A percentile compares a stretch with the other conserved stretches of the same genome.
phyloP scores from a whole-genome alignment of 1,140 invertebrate genomes.

The Drosophila mayri region DNA sequence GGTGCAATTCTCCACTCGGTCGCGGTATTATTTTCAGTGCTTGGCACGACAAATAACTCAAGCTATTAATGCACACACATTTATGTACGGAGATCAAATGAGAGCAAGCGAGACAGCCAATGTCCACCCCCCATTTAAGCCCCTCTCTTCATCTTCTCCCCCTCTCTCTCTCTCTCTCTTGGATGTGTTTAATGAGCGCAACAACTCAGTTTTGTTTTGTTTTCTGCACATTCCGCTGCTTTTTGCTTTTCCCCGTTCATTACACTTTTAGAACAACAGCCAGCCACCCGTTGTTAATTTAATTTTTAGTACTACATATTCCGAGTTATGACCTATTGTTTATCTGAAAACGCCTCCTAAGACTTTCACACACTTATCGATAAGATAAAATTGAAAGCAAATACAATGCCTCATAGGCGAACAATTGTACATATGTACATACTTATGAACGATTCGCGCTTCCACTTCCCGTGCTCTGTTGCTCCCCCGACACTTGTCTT shows the following conservation, averaged over 20 bases:
- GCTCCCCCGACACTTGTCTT: not conserved
- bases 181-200: slow-evolving; percentile 47
- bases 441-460: not conserved
- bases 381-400: slow-evolving; percentile 44
- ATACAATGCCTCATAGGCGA: slow-evolving; percentile 7
- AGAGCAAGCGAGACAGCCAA: slow-evolving; percentile 12
- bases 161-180: not conserved
- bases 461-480: not conserved
- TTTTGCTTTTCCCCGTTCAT: slow-evolving; percentile 30
- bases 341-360: slow-evolving; percentile 42
- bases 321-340: slow-evolving; percentile 41
- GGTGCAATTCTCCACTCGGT: slow-evolving; percentile 36
- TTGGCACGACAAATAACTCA: slow-evolving; percentile 39
- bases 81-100: slow-evolving; percentile 5
- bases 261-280: slow-evolving; percentile 21
- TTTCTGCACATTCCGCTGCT: slow-evolving; percentile 50
- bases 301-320: too few species aligned
- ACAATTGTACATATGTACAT: too few species aligned
- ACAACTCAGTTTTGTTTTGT: slow-evolving; percentile 59
- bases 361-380: slow-evolving; percentile 48
- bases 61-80: slow-evolving; percentile 53
- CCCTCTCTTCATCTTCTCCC: not conserved
- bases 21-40: slow-evolving; percentile 31
- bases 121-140: slow-evolving; percentile 51
- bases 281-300: slow-evolving; percentile 1